phyloP scores from a whole-genome alignment of 2,888 invertebrate species.

The Plagodis dolabraria region DNA sequence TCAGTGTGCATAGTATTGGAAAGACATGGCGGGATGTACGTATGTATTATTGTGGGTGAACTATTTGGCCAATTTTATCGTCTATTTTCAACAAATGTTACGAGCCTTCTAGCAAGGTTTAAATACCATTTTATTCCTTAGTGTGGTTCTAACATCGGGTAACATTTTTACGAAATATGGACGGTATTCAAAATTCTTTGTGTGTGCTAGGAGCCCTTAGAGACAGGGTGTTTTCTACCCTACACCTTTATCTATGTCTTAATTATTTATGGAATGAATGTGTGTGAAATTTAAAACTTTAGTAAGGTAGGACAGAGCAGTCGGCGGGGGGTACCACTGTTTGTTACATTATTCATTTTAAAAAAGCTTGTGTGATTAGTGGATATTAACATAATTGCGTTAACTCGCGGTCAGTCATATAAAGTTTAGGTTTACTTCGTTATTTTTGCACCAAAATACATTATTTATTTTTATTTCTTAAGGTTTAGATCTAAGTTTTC shows the following conservation, averaged over 20 bases:
- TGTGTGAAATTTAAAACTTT: slow-evolving; percentile 53
- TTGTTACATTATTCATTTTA: slow-evolving; percentile 55
- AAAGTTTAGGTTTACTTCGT: slow-evolving; percentile 64
- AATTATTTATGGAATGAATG: slow-evolving; percentile 82
- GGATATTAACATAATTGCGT: slow-evolving; percentile 65
- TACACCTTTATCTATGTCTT: slow-evolving; percentile 65
- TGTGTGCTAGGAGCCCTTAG: slow-evolving; percentile 72
- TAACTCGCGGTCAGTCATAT: slow-evolving; percentile 71
- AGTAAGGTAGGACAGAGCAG: slow-evolving; percentile 9
- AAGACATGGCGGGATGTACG: slow-evolving; percentile 15
- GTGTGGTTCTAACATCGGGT: background rate
- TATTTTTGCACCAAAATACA: slow-evolving; percentile 74
- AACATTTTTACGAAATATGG: slow-evolving; percentile 16
- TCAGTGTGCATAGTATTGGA: slow-evolving; percentile 19
- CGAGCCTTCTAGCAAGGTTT: background rate
- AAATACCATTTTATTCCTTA: background rate
- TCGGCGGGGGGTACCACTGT: slow-evolving; percentile 48
- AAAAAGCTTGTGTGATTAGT: slow-evolving; percentile 81
- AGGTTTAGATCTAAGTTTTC: slow-evolving; percentile 76
- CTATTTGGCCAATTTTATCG: slow-evolving; percentile 36
- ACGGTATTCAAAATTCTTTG: slow-evolving; percentile 55
- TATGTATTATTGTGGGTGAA: slow-evolving; percentile 24
- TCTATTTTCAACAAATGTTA: slow-evolving; percentile 26
- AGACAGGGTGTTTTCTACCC: slow-evolving; percentile 63
- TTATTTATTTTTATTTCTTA: slow-evolving; percentile 73